Evolutionary conservation across 2,113 vertebrate species (phyloP), one percentile per base, ranked within the genome.

Genomic region (Menura novaehollandiae): DNA sequence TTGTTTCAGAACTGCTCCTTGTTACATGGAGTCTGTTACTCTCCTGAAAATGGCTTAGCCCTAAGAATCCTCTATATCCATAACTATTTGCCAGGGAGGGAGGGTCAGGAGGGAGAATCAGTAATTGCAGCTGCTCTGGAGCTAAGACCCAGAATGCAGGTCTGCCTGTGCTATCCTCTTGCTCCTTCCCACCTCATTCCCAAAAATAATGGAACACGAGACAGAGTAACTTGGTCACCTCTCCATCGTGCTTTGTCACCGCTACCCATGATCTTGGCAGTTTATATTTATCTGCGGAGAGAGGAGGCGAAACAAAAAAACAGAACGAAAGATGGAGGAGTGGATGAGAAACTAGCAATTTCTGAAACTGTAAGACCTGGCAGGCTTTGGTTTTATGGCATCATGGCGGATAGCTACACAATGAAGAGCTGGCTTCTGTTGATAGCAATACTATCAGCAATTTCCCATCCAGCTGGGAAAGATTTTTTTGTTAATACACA

Each of bases 381-480:
- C 71, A 83, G 59, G 85, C 75, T 85, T 83, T 85, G 75, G 79
- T 55, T 91, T 96, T 74, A 93, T 59, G 64, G 85, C 75, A 81
- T 86, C 18, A 8, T 75, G 75, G 88, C 86, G 64, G 43, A 93
- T 59, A 59, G 60, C 60, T 94, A 66, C 81, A 97, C 66, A 95
- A 72, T 91, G 77, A 81, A 89, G 89, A 89, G 28, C 69, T n/a
- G 58, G 44, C 52, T 92, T 84, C 86, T 78, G 74, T 91, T 85
- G 52, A 71, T 78, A 95, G 68, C 68, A 93, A 77, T 37, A 73
- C 72, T 63, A 91, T 80, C 82, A 97, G 94, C 91, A 94, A 86
- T 88, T 97, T 96, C 88, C 90, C 62, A 95, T 91, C 87, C 96
- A 97, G 93, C 97, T 95, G 95, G 75, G 87, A 97, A 92, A 91